A percentile compares a stretch with the other conserved stretches of the same genome.
phyloP scores from a whole-genome alignment of 2,797 vertebrate species.

The Acipenser oxyrinchus region DNA sequence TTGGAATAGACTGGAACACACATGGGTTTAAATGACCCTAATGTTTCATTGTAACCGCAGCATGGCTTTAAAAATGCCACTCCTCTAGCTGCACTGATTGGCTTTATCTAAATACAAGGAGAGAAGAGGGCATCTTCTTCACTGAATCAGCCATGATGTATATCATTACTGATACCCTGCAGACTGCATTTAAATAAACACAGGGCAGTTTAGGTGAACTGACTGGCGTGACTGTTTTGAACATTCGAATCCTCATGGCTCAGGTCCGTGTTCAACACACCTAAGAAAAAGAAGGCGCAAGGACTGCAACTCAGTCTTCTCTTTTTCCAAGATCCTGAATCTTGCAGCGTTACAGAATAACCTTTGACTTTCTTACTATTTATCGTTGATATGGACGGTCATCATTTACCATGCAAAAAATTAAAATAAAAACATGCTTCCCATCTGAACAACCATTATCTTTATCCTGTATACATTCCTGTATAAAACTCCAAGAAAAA shows the following conservation, averaged over 20 bases:
- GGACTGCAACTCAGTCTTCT: neutral
- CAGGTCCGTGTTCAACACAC: neutral
- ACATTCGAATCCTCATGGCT: too few relatives aligned
- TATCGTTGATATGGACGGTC: too few relatives aligned
- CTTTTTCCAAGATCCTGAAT: neutral
- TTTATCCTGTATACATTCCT: too few relatives aligned
- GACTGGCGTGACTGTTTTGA: neutral
- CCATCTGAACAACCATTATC: too few relatives aligned
- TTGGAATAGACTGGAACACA: neutral
- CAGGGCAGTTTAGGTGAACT: neutral
- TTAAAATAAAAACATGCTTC: too few relatives aligned
- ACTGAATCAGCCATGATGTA: neutral
- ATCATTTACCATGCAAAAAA: too few relatives aligned
- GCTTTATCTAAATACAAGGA: slow-evolving; percentile 1
- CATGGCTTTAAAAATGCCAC: neutral
- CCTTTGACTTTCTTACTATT: too few relatives aligned
- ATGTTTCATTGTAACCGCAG: slow-evolving; percentile 1
- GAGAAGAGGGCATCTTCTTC: neutral
- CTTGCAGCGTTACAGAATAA: too few relatives aligned
- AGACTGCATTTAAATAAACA: slow-evolving; percentile 3
- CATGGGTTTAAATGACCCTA: neutral
- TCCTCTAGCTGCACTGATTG: neutral
- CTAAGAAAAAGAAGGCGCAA: neutral
- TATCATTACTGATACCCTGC: neutral
- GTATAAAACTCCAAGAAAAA: too few relatives aligned